These are phyloP conservation scores for Dynastes maya DNA, from an alignment of 2,888 invertebrate species.

Conservation along the genomic window DNA sequence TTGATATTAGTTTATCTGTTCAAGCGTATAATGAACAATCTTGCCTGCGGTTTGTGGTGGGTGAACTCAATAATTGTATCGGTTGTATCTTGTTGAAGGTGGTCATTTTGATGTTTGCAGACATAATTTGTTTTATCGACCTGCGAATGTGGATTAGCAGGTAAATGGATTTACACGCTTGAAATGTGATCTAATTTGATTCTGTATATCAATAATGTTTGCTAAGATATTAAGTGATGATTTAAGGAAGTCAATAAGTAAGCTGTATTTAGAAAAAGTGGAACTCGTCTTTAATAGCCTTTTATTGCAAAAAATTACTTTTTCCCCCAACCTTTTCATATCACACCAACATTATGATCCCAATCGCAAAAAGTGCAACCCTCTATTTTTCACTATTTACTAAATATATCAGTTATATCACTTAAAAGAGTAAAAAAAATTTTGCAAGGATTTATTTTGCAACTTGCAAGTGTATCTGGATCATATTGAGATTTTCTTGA, in stretches of 20 bases:
- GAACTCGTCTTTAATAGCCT: no score
- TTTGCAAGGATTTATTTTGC: no score
- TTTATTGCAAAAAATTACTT: no score
- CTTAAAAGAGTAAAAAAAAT: no score
- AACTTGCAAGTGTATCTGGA: no score
- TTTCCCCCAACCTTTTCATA: no score
- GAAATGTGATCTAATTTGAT: neutral
- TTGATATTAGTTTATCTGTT: neutral
- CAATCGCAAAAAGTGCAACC: no score
- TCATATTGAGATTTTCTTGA: no score
- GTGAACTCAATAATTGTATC: neutral
- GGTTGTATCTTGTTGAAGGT: constrained; percentile 12
- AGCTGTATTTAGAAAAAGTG: neutral
- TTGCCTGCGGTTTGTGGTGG: neutral
- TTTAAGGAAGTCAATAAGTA: neutral
- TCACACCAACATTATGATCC: no score
- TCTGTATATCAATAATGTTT: constrained; percentile 7
- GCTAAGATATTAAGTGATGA: constrained; percentile 21
- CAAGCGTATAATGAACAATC: neutral
- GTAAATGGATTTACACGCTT: no score
- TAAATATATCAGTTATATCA: no score
- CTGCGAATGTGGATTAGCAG: neutral
- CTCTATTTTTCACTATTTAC: no score
- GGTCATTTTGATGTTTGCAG: constrained; percentile 1
- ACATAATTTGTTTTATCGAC: constrained; percentile 7